Conservation (phyloP, 2,113 vertebrate genomes). For the Cyphomyrus discorhynchus region DNA sequence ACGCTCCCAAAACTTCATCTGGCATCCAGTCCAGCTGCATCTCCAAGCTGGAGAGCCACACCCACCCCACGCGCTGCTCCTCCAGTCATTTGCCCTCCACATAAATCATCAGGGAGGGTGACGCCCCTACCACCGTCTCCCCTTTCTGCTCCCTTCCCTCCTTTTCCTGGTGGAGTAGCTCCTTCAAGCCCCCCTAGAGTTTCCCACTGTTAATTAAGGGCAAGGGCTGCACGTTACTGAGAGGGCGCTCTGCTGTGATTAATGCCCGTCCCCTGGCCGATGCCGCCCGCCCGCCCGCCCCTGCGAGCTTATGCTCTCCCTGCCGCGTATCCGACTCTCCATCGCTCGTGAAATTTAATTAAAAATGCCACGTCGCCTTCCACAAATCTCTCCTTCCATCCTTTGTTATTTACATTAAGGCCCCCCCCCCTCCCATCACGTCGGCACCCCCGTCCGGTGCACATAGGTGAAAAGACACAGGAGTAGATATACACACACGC, state of each 20-base stretch:
- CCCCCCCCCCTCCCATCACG: not conserved
- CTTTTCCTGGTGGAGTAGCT: not conserved
- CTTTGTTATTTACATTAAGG: not conserved
- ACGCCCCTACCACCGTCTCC: not conserved
- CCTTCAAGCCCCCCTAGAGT: not conserved
- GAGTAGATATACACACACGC: no score
- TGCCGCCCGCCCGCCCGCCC: not conserved
- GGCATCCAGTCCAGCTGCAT: not conserved
- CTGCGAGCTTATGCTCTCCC: not conserved
- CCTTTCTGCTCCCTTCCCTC: not conserved
- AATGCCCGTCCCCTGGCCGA: slow-evolving; percentile 13
- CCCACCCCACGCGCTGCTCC: not conserved
- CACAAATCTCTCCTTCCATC: slow-evolving; percentile 6
- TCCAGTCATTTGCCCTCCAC: not conserved
- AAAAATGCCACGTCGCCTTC: slow-evolving; percentile 16
- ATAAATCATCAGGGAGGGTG: not conserved
- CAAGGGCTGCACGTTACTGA: slow-evolving; percentile 7
- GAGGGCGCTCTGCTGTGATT: slow-evolving; percentile 18
- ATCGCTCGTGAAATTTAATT: slow-evolving; percentile 22
- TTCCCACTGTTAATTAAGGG: slow-evolving; percentile 19
- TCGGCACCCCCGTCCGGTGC: not conserved
- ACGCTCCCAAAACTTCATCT: not conserved
- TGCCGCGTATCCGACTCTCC: slow-evolving; percentile 6
- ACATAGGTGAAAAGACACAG: not conserved
- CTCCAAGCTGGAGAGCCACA: not conserved